These are phyloP conservation scores for Dolichoris vasculosae DNA, from an alignment of 1,140 invertebrate genomes.

Conservation along the genomic window DNA sequence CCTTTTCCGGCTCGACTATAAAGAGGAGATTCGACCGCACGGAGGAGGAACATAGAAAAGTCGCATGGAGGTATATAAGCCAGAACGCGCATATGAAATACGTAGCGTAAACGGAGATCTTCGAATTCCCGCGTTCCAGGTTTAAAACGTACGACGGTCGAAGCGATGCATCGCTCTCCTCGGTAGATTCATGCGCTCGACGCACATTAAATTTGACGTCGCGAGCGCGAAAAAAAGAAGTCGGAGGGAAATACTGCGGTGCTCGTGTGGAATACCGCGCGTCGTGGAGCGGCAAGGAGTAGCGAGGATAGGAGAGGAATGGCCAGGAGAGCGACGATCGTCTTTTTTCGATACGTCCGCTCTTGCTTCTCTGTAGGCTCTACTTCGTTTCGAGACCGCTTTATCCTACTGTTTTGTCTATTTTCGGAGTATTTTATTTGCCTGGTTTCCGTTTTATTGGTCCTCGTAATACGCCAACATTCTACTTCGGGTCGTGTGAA, in stretches of 20 bases:
- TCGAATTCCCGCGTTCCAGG: conserved; percentile 45
- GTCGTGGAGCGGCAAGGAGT: neutral
- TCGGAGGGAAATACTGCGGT: neutral
- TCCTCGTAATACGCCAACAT: neutral
- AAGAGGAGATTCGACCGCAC: too few relatives aligned
- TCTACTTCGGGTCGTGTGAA: neutral
- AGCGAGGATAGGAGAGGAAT: too few relatives aligned
- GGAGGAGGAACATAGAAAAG: neutral
- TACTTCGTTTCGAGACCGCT: neutral
- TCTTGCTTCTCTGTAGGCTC: neutral
- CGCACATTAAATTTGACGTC: conserved; percentile 59
- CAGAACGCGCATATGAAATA: conserved; percentile 17
- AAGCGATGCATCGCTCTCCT: neutral
- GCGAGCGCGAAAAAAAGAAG: neutral
- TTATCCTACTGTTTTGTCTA: conserved; percentile 18
- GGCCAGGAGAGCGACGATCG: conserved; percentile 41
- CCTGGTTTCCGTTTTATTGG: neutral
- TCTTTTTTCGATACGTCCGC: neutral
- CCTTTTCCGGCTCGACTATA: neutral
- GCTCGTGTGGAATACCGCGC: too few relatives aligned
- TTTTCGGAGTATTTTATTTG: conserved; percentile 8
- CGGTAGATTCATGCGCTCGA: neutral
- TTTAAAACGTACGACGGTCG: neutral
- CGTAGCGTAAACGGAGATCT: conserved; percentile 48
- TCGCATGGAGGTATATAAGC: neutral